Evolutionary conservation across 2,888 invertebrate species (phyloP), one percentile per base, ranked within the genome.

Genomic region (Meiosimyza platycephala): DNA sequence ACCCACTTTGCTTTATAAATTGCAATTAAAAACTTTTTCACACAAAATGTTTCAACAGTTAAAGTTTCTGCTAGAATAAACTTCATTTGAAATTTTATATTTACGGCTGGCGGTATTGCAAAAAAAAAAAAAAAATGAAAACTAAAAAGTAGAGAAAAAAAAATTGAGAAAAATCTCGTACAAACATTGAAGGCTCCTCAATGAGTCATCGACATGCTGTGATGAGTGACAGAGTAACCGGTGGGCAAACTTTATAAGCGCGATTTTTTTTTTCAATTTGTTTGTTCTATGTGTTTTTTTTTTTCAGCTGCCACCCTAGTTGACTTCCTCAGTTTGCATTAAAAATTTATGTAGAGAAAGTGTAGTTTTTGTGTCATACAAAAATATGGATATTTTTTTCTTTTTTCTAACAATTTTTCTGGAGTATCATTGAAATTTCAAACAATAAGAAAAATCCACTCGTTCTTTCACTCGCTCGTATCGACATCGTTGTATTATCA

Each of bases 361-460:
- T 22, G 57, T 22, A 22, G 18, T 18, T 57, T 57, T 57, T 57
- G 9, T 62, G 60, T 40, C 40, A 62, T 33, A 62, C 16, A 62
- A 62, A 52, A 51, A 9, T 40, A 40, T 40, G 40, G 40, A 40
- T 28, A 51, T 63, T 2, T n/a, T 50, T 22, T 13, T 51, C 48
- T 48, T 59, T 68, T 59, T 69, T 59, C 28, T 28, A 69, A 22
- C 71, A 63, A 54, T 63, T 55, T 71, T 71, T 70, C 18, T 47
- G 63, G 52, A 54, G 63, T 63, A 47, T 55, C 70, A 70, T 60
- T 60, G 66, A 72, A 71, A 63, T 33, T 52, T 47, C 52, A 33
- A 51, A 52, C 65, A 65, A 22, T 28, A 64, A 52, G 15, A 54
- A 54, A 11, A 54, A 54, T 6, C 13, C n/a, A 54, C 54, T 22